Evolutionary conservation across 2,797 vertebrate genomes (phyloP), one percentile per base, ranked within the genome.

Genomic region (Notoglanidium macrostoma): DNA sequence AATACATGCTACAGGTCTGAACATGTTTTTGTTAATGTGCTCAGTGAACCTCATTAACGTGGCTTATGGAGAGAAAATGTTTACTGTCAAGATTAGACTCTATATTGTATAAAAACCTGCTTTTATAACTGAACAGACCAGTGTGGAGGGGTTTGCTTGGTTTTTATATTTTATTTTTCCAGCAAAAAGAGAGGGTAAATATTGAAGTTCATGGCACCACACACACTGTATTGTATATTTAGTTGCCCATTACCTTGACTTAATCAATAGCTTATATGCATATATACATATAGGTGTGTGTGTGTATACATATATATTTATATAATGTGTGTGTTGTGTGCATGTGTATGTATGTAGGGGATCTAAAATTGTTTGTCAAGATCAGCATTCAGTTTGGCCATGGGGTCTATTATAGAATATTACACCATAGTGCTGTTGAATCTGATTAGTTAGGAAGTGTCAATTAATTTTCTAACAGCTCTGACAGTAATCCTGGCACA

Each of bases 1-100:
- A 78, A 80, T 65, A 57, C 81, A 82, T 40, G 21, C 68, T 88
- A 29, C 68, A 70, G 88, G 80, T 87, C 83, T 87, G 82, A 89
- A 88, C 79, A 81, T 21, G 83, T 59, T 83, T 67, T 73, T 73
- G 44, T 59, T 81, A 61, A 80, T 57, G 51, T 29, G 76, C 46
- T 73, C 29, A 32, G 55, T 77, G 68, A 80, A 77, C 67, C 54
- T 78, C 74, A 49, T 74, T 74, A 8, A 12, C 23, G 57, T 17
- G 68, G 76, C 9, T 35, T 35, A 57, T 79, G 29, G 29, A 79
- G 9, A 80, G 57, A 61, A 87, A 61, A 49, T 61, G 35, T 68
- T 78, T 81, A 10, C n/a, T n/a, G n/a, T 65, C 32, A 26, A 73
- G 5, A 46, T 79, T 54, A 65, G 29, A 21, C 68, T 40, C 40